Evolutionary conservation across 2,888 invertebrate genomes (phyloP), one percentile per base, ranked within the genome.

Genomic region (Coenonympha arcania): DNA sequence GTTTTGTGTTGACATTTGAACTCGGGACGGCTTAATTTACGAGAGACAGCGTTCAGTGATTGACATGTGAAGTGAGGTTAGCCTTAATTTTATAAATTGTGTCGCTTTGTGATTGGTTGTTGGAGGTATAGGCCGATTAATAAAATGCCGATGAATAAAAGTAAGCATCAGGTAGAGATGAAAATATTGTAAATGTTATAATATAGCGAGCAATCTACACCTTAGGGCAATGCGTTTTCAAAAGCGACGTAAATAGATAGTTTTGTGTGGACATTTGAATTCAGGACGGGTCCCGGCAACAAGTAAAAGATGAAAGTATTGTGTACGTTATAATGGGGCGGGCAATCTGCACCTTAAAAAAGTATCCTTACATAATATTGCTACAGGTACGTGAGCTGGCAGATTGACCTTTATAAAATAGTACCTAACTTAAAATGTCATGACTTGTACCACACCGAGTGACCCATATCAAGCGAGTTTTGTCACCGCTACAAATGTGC

Each of bases 1-100:
- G 50, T 42, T 50, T 9, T 42, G 31, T 42, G 57, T 57, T 60
- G 60, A 58, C 60, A 60, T 56, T 55, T 57, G 50, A 49, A 48
- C 48, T 42, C 36, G 28, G 36, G 22, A 15, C 15, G 3, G 33
- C 16, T 6, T 20, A 43, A 50, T 9, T 15, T 5, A 39, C 5
- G 9, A 19, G 41, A 13, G 9, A 24, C 8, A 19, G 50, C 50
- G 54, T 15, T 16, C 39, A 31, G 8, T 20, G 20, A 6, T n/a
- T n/a, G n/a, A n/a, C n/a, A n/a, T n/a, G n/a, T n/a, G n/a, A n/a
- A n/a, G n/a, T n/a, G n/a, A n/a, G n/a, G n/a, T n/a, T n/a, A n/a
- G n/a, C n/a, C n/a, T n/a, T n/a, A n/a, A n/a, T n/a, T n/a, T n/a
- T n/a, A n/a, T n/a, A n/a, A n/a, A n/a, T n/a, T n/a, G n/a, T n/a